These are phyloP conservation scores for Cyanoderma ruficeps DNA, from an alignment of 2,113 vertebrate species.

Conservation along the genomic window DNA sequence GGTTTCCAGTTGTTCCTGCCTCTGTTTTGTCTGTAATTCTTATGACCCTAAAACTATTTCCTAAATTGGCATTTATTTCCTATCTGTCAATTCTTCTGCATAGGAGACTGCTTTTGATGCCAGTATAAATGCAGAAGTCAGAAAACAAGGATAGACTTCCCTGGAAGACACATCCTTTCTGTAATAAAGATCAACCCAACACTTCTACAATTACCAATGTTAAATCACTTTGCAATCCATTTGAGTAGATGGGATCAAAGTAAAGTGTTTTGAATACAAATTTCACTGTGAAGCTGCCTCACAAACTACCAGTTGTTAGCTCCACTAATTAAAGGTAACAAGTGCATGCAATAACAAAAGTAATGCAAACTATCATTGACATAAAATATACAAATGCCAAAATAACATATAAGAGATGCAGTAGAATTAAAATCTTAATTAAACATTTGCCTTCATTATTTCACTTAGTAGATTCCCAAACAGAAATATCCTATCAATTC, in stretches of 20 bases:
- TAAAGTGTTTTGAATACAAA: neutral
- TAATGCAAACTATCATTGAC: neutral
- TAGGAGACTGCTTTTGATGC: neutral
- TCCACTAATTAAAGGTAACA: neutral
- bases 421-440: neutral
- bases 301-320: neutral
- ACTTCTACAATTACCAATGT: neutral
- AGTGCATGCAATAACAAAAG: neutral
- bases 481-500: neutral
- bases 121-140: conserved; percentile 3
- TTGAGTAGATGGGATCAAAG: neutral
- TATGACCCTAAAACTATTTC: conserved; percentile 78
- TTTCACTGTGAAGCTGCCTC: neutral
- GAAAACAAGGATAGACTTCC: neutral
- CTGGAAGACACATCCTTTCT: neutral
- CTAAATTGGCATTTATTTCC: conserved; percentile 62
- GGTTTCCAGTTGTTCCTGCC: conserved; percentile 70
- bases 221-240: neutral
- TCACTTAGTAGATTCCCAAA: neutral
- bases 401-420: neutral
- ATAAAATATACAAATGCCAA: neutral
- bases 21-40: conserved; percentile 49
- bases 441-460: neutral
- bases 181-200: neutral
- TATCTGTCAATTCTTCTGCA: neutral